These are phyloP conservation scores for Saturnia pavonia DNA, from an alignment of 2,888 invertebrate genomes.

Conservation along the genomic window DNA sequence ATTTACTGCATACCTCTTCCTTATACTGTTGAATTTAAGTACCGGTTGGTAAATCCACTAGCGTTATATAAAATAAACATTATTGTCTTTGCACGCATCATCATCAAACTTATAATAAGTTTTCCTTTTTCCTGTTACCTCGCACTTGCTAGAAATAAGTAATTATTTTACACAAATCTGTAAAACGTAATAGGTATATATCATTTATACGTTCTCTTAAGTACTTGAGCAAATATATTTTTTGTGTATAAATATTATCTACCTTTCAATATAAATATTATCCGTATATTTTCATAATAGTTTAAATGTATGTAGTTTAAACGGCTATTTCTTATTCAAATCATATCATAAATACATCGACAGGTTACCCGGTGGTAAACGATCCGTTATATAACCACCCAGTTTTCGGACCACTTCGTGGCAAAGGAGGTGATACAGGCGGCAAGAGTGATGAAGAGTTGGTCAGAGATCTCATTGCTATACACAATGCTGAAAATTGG, in stretches of 20 bases:
- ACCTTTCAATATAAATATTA: too few species aligned
- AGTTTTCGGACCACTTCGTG: slow-evolving; percentile 96
- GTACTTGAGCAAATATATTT: too few species aligned
- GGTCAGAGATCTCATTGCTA: slow-evolving; percentile 93
- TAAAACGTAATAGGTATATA: too few species aligned
- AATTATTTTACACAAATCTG: too few species aligned
- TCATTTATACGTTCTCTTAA: too few species aligned
- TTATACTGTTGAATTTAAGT: background rate
- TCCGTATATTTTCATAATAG: too few species aligned
- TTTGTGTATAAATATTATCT: too few species aligned
- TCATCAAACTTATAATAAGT: background rate
- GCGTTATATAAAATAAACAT: background rate
- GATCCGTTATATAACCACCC: slow-evolving; percentile 98
- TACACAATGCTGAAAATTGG: slow-evolving; percentile 97
- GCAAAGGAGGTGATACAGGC: slow-evolving; percentile 92
- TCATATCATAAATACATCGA: slow-evolving; percentile 21
- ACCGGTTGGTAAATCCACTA: background rate
- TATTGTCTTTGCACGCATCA: background rate
- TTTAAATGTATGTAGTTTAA: background rate
- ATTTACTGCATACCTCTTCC: background rate
- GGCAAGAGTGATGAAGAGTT: slow-evolving; percentile 95
- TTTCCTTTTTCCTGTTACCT: background rate
- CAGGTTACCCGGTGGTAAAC: slow-evolving; percentile 98
- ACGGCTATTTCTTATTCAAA: background rate
- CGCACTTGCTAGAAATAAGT: too few species aligned